These are phyloP conservation scores for Halictus quadricinctus DNA, from an alignment of 2,888 invertebrate genomes.

Conservation along the genomic window DNA sequence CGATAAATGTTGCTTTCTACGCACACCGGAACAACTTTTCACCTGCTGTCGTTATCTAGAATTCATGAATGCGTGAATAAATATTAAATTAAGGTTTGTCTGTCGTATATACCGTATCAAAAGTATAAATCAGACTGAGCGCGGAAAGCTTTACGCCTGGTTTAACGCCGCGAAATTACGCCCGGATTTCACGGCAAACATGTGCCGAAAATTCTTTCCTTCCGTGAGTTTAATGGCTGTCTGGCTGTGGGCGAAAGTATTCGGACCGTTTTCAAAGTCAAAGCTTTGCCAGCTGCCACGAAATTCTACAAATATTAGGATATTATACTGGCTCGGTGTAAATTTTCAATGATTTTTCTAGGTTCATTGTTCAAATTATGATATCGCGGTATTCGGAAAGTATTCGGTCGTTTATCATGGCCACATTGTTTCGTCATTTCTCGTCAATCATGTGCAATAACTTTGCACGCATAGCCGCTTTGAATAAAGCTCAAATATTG, in stretches of 20 bases:
- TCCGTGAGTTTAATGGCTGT: not conserved
- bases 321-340: too few species aligned
- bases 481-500: not conserved
- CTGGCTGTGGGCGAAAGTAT: not conserved
- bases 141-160: slow-evolving; percentile 4
- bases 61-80: slow-evolving; percentile 43
- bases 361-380: not conserved
- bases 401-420: not conserved
- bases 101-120: slow-evolving; percentile 32
- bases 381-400: not conserved
- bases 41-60: slow-evolving; percentile 12
- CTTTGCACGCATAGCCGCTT: not conserved
- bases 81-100: slow-evolving; percentile 42
- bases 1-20: slow-evolving; percentile 30
- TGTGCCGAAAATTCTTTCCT: not conserved
- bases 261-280: not conserved
- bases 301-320: not conserved
- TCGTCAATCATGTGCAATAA: not conserved
- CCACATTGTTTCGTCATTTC: not conserved
- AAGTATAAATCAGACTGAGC: slow-evolving; percentile 33
- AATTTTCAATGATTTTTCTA: not conserved
- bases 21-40: not conserved
- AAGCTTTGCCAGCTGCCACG: not conserved
- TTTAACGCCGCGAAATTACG: slow-evolving; percentile 7
- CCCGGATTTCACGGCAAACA: not conserved